Percentiles rank a stretch among this genome's conserved stretches.
phyloP scores from a whole-genome alignment of 2,113 vertebrate genomes.

The Corynorhinus townsendii region DNA sequence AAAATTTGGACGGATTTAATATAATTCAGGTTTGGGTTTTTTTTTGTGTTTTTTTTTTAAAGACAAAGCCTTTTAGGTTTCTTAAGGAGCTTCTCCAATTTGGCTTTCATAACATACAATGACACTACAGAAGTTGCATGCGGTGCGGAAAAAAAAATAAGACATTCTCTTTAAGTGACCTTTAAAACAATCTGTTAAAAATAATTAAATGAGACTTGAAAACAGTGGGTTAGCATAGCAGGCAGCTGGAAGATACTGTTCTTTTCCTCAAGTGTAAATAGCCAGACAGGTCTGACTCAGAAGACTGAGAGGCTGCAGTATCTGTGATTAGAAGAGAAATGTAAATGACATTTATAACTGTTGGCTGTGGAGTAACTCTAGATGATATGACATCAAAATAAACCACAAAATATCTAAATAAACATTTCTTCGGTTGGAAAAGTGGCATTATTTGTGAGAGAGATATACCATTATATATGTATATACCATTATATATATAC shows the following conservation, averaged over 20 bases:
- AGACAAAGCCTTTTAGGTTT: neutral
- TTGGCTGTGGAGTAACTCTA: neutral
- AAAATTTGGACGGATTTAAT: neutral
- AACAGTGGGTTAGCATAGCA: neutral
- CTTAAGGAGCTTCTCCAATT: neutral
- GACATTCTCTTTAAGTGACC: neutral
- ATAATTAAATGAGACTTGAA: neutral
- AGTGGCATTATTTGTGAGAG: neutral
- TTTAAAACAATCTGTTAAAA: conserved; percentile 24
- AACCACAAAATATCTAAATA: neutral
- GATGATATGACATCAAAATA: neutral
- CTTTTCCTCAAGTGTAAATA: neutral
- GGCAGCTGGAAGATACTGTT: neutral
- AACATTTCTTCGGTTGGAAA: neutral
- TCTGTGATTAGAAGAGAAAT: conserved; percentile 9
- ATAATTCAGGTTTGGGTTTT: neutral
- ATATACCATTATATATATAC: too few relatives aligned
- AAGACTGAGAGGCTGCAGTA: neutral
- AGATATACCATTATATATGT: too few relatives aligned
- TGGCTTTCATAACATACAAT: neutral
- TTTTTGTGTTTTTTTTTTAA: too few relatives aligned
- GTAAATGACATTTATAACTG: neutral
- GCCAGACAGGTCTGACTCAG: neutral
- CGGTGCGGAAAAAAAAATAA: neutral
- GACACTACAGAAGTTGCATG: neutral